These are phyloP conservation scores for Procambarus clarkii DNA, from an alignment of 1,140 invertebrate species.

Conservation along the genomic window DNA sequence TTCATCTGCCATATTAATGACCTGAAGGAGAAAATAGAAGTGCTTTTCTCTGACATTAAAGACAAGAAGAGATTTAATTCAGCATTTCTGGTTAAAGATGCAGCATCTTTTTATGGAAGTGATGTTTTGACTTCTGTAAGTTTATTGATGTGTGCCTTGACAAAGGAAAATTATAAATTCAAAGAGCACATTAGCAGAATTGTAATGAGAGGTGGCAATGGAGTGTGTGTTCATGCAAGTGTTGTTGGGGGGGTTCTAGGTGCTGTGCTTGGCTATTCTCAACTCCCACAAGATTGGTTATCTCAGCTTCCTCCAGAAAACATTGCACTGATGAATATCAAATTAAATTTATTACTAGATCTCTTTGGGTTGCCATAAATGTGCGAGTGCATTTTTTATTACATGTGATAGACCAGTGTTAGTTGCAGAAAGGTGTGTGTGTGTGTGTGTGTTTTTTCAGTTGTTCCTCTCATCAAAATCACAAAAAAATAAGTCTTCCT, in stretches of 20 bases:
- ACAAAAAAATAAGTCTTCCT: too few relatives aligned
- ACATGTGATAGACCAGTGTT: too few relatives aligned
- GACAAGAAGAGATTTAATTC: constrained; percentile 34
- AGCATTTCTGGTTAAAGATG: constrained; percentile 12
- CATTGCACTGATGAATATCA: constrained; percentile 45
- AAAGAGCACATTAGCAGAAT: constrained; percentile 42
- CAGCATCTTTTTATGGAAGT: neutral
- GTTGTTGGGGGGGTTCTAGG: constrained; percentile 66
- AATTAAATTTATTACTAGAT: constrained; percentile 66
- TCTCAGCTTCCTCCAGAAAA: constrained; percentile 64
- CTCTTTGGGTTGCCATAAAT: constrained; percentile 71
- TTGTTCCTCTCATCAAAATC: too few relatives aligned
- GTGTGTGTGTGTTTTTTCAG: too few relatives aligned
- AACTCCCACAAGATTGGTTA: constrained; percentile 67
- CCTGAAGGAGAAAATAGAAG: constrained; percentile 24
- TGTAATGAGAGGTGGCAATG: constrained; percentile 63
- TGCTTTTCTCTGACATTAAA: constrained; percentile 13
- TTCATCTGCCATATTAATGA: neutral
- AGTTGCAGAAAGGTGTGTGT: too few relatives aligned
- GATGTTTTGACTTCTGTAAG: constrained; percentile 54
- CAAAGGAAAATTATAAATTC: constrained; percentile 17
- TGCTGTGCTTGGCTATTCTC: constrained; percentile 57
- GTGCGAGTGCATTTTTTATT: too few relatives aligned
- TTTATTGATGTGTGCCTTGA: constrained; percentile 24
- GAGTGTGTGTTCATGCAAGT: constrained; percentile 61